Evolutionary conservation across 2,888 invertebrate genomes (phyloP).

Genomic region (Suillia variegata): DNA sequence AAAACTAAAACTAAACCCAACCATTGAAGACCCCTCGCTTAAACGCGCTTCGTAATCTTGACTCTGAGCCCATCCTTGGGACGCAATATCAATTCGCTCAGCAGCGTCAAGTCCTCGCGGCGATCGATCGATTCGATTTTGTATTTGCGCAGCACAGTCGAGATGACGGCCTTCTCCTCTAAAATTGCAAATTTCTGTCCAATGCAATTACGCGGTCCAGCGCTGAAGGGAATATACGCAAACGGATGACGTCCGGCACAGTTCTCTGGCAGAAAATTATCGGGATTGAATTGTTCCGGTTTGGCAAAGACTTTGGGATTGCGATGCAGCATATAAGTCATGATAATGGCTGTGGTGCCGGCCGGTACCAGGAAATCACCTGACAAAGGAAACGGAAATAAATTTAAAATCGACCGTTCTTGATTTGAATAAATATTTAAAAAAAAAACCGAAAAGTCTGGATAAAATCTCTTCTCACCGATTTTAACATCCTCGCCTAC

Average conservation of each 20-base stretch:
- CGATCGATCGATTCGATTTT: slow-evolving; percentile 65
- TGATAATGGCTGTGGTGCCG: slow-evolving; percentile 65
- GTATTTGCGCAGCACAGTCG: slow-evolving; percentile 66
- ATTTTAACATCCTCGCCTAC: slow-evolving; percentile 65
- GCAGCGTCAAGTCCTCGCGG: slow-evolving; percentile 65
- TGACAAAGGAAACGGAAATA: too few relatives aligned
- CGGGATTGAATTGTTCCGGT: slow-evolving; percentile 72
- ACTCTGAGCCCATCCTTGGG: slow-evolving; percentile 66
- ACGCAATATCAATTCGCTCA: slow-evolving; percentile 67
- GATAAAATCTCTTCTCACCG: slow-evolving; percentile 59
- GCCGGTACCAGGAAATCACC: slow-evolving; percentile 58
- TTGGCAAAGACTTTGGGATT: slow-evolving; percentile 70
- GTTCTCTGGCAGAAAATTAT: slow-evolving; percentile 73
- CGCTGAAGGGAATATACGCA: slow-evolving; percentile 73
- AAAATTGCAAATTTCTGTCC: slow-evolving; percentile 67
- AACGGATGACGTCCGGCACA: slow-evolving; percentile 67
- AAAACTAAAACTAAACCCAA: too few relatives aligned
- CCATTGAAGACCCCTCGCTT: slow-evolving; percentile 11
- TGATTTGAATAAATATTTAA: neutral
- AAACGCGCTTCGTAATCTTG: slow-evolving; percentile 57
- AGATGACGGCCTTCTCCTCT: slow-evolving; percentile 66
- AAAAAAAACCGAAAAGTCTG: neutral
- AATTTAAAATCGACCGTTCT: too few relatives aligned
- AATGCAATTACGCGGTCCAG: slow-evolving; percentile 68
- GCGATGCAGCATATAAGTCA: slow-evolving; percentile 71